Conservation (phyloP, 37 sponge, comb jelly and placozoan species). For the Ianthella basta region DNA sequence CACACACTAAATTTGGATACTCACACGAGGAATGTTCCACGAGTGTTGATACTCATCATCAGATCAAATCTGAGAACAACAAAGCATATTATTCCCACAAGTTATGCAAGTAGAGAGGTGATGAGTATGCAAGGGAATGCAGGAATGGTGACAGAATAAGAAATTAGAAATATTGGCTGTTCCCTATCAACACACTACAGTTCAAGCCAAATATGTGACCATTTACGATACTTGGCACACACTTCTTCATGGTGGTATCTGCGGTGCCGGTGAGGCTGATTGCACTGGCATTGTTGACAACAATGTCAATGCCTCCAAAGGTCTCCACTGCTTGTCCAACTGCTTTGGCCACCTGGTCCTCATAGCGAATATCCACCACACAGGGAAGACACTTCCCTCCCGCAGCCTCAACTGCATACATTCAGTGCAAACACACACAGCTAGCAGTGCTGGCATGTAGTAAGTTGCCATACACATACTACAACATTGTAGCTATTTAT, state of each 20-base stretch:
- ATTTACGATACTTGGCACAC: background rate
- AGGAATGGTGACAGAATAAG: background rate
- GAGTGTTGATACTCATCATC: conserved; percentile 96
- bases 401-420: conserved; percentile 76
- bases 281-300: conserved; percentile 99
- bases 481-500: too few species aligned
- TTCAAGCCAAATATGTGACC: background rate
- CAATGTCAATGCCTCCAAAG: conserved; percentile 98
- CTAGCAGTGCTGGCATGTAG: too few species aligned
- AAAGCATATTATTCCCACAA: background rate
- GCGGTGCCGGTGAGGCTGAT: conserved; percentile 92
- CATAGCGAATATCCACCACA: conserved; percentile 92
- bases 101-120: too few species aligned
- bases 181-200: background rate
- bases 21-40: conserved; percentile 92
- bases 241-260: conserved; percentile 94
- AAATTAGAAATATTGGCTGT: background rate
- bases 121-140: too few species aligned
- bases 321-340: conserved; percentile 79
- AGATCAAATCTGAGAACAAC: conserved; percentile 81
- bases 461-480: too few species aligned
- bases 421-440: too few species aligned
- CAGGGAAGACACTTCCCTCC: conserved; percentile 96
- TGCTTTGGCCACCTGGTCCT: conserved; percentile 78
- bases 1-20: conserved; percentile 18